Conservation (phyloP, 2,113 vertebrate species). For the Calyptomena viridis region DNA sequence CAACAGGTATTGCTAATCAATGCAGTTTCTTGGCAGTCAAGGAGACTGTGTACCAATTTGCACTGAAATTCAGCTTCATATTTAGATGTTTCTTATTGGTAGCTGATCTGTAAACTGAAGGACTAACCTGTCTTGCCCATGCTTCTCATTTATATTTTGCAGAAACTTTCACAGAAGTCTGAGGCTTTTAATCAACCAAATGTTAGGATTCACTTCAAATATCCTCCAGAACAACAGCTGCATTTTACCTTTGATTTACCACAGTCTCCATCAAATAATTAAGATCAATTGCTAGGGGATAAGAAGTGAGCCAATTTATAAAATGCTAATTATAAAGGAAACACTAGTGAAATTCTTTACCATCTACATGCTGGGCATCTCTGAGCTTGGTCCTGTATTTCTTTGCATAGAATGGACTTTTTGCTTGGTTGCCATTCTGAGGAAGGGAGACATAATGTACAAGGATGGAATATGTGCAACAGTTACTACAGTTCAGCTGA, state of each 20-base stretch:
- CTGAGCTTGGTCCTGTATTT: neutral
- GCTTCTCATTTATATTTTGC: neutral
- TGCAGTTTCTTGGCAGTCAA: neutral
- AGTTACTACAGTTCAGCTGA: neutral
- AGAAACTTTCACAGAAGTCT: neutral
- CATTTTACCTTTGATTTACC: slow-evolving; percentile 1
- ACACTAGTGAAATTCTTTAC: neutral
- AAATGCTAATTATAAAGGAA: neutral
- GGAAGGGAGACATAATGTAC: neutral
- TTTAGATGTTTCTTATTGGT: neutral
- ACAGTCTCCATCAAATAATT: neutral
- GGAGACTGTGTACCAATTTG: neutral
- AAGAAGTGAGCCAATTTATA: neutral
- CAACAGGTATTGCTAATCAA: slow-evolving; percentile 22
- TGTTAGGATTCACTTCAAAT: neutral
- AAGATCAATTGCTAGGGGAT: neutral
- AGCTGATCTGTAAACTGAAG: neutral
- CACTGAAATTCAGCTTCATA: neutral
- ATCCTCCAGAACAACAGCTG: neutral
- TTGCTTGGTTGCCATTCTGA: neutral
- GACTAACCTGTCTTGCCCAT: neutral
- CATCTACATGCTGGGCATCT: neutral
- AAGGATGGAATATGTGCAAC: neutral
- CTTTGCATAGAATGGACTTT: neutral
- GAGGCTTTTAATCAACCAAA: neutral